Conservation (phyloP, 1,140 invertebrate species). For the Schlechtendalia chinensis region DNA sequence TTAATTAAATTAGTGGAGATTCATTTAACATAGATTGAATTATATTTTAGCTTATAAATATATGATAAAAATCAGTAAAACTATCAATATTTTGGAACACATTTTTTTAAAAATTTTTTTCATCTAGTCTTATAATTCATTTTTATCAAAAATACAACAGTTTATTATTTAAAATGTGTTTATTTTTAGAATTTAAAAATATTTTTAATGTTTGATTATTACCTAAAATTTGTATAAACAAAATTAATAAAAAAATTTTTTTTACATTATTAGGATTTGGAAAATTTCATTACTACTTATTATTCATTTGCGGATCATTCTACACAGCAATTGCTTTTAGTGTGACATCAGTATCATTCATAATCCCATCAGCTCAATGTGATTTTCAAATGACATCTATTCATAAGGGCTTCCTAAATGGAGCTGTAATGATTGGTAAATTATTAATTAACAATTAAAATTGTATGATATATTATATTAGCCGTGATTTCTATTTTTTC, state of each 20-base stretch:
- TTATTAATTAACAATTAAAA: background rate
- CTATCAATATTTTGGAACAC: too few relatives aligned
- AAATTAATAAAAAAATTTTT: background rate
- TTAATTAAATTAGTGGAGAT: too few relatives aligned
- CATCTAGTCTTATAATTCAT: too few relatives aligned
- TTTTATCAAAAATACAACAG: too few relatives aligned
- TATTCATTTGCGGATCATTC: constrained; percentile 87
- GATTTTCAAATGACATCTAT: constrained; percentile 82
- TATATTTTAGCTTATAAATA: too few relatives aligned
- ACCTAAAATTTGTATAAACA: background rate
- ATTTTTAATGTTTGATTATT: too few relatives aligned
- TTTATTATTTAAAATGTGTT: too few relatives aligned
- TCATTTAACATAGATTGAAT: too few relatives aligned
- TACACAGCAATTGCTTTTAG: constrained; percentile 95
- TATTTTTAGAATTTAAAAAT: too few relatives aligned
- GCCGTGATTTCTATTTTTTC: constrained; percentile 54
- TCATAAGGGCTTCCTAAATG: constrained; percentile 84
- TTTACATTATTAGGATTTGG: constrained; percentile 73
- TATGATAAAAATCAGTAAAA: too few relatives aligned
- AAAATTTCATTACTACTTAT: constrained; percentile 83
- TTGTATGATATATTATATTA: background rate
- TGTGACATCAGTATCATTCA: constrained; percentile 91
- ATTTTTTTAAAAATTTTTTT: too few relatives aligned
- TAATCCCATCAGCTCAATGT: constrained; percentile 87
- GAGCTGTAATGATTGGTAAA: constrained; percentile 57